Conservation (phyloP, 2,113 vertebrate genomes). For the Uria aalge region DNA sequence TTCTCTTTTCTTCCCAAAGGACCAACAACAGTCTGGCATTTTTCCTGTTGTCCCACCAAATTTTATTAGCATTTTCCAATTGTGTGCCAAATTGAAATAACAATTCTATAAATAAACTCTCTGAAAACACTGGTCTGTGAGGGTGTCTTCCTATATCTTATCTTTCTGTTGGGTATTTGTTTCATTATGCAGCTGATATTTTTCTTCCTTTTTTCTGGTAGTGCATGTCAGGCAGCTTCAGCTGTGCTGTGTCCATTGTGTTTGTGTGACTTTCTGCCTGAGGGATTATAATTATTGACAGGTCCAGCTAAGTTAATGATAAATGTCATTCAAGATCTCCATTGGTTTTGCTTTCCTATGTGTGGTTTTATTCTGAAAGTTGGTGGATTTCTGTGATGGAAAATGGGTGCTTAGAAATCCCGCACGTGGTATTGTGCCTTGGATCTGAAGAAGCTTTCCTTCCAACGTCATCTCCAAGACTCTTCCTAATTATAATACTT, state of each 20-base stretch:
- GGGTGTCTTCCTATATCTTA: neutral
- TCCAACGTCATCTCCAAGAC: neutral
- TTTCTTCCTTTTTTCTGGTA: neutral
- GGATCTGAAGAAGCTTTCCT: neutral
- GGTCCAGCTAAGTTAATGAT: neutral
- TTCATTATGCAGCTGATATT: neutral
- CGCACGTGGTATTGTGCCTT: neutral
- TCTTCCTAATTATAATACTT: neutral
- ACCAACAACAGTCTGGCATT: neutral
- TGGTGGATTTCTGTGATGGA: neutral
- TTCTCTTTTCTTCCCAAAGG: neutral
- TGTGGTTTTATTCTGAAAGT: neutral
- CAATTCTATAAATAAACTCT: slow-evolving; percentile 46
- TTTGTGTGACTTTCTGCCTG: neutral
- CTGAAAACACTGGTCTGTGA: neutral
- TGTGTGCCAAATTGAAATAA: slow-evolving; percentile 39
- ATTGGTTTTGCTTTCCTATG: neutral
- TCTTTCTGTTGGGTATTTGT: neutral
- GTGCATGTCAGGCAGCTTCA: neutral
- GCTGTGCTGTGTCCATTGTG: neutral
- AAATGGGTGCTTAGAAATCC: neutral
- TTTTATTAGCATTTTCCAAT: neutral
- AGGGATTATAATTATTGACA: neutral
- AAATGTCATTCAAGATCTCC: neutral
- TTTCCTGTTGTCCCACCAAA: slow-evolving; percentile 16